Base-by-base conservation (phyloP, 30 jellyfish, hydroid and myxozoan genomes). In the Clytia hemisphaerica region DNA sequence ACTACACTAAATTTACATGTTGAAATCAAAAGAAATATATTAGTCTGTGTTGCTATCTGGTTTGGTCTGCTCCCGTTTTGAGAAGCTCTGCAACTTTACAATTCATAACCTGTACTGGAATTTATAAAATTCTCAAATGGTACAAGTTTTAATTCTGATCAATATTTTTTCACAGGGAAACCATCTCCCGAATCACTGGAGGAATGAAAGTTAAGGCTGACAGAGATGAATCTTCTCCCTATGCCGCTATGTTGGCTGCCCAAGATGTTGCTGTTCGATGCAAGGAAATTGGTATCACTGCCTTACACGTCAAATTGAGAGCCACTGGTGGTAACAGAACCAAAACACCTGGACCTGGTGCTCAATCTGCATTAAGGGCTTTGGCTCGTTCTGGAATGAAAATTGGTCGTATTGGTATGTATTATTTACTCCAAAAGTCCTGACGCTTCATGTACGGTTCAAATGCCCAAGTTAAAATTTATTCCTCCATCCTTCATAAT, bases 161-260 rank as follows among this genome's bases (percentile, higher is more conserved):
- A n/a, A n/a, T n/a, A 49, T 55, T 15, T 46, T 4, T 24, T 3
- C 25, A 0, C 81, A 90, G 99, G 78, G 99, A 92, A 73, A 92
- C 99, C 1, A 84, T 92, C 61, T 53, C 94, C 14, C 94, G 95
- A 32, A 93, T 92, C 46, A 92, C 99, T 47, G 99, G 99, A 46
- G 99, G 99, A 50, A 92, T 92, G 99, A 92, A 92, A 58, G 99
- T 92, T 18, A 92, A 92, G 48, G 99, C 99, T 57, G 99, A 92
- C 44, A 75, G 99, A 31, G 99, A 92, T 76, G 99, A 92, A 58
- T 84, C 99, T 3, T 92, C 99, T 5, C 99, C 99, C 29, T 92
- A 92, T 69, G 99, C 99, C 38, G 99, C 99, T 45, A 92, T 92
- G 99, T 83, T 92, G 85, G 99, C 99, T 15, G 99, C 99, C 36